These are phyloP conservation scores for Petromus typicus DNA, from an alignment of 2,113 vertebrate genomes.

Conservation along the genomic window DNA sequence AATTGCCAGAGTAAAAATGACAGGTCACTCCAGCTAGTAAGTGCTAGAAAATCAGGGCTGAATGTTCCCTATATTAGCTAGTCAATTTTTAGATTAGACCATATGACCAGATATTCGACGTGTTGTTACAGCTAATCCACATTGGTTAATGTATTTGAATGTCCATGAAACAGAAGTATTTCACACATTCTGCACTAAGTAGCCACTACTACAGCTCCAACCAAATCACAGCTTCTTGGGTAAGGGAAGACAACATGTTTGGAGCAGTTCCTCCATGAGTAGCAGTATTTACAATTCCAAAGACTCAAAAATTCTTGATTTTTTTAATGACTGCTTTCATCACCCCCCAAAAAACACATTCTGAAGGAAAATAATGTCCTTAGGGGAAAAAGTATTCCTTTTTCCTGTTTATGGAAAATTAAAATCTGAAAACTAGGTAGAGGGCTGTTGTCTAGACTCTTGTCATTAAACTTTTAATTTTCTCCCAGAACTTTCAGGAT, in stretches of 20 bases:
- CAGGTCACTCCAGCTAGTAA: neutral
- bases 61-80: neutral
- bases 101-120: neutral
- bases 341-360: neutral
- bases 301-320: neutral
- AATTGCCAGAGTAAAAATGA: neutral
- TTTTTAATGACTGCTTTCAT: neutral
- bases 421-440: neutral
- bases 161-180: neutral
- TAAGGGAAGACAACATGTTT: fast-evolving
- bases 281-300: neutral
- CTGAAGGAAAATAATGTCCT: neutral
- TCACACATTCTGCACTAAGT: neutral
- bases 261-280: neutral
- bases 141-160: neutral
- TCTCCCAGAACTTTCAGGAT: neutral
- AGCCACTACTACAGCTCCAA: neutral
- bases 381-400: neutral
- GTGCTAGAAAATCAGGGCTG: neutral
- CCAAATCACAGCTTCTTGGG: no score
- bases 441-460: neutral
- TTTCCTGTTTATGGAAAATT: neutral
- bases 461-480: neutral
- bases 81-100: neutral
- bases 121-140: neutral